These are phyloP conservation scores for Aplocera efformata DNA, from an alignment of 2,888 invertebrate species.

Conservation along the genomic window DNA sequence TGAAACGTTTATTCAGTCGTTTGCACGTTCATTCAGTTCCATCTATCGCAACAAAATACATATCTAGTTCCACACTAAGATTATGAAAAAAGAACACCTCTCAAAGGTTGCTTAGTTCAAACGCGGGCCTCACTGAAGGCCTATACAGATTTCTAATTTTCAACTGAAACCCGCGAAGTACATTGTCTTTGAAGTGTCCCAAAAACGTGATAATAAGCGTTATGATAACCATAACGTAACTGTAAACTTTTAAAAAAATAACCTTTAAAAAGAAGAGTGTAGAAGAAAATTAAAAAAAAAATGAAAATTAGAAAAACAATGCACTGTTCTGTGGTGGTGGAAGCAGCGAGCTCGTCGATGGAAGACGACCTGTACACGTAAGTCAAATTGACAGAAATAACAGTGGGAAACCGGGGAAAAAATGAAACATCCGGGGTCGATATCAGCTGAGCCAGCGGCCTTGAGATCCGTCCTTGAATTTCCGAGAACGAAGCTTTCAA, in stretches of 20 bases:
- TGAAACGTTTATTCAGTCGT: no score
- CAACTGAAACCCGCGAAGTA: slow-evolving; percentile 31
- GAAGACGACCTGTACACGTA: slow-evolving; percentile 66
- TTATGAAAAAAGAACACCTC: not conserved
- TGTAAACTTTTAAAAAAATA: not conserved
- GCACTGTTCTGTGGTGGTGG: slow-evolving; percentile 54
- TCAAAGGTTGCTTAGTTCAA: slow-evolving; percentile 10
- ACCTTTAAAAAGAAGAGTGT: no score
- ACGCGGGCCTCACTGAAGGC: slow-evolving; percentile 21
- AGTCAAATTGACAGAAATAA: slow-evolving; percentile 36
- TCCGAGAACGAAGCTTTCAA: slow-evolving; percentile 9
- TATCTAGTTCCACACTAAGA: no score
- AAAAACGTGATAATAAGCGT: not conserved
- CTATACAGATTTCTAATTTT: slow-evolving; percentile 44
- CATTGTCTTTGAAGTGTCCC: not conserved
- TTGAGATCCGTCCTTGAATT: slow-evolving; percentile 28
- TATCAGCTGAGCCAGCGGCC: slow-evolving; percentile 41
- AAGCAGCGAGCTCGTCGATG: slow-evolving; percentile 54
- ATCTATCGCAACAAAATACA: no score
- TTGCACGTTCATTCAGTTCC: no score
- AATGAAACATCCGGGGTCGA: slow-evolving; percentile 28
- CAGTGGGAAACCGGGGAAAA: not conserved
- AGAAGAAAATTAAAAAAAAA: not conserved
- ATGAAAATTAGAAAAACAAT: slow-evolving; percentile 35
- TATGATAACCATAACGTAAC: no score